These are phyloP conservation scores for Megalurothrips usitatus DNA, from an alignment of 2,888 invertebrate genomes.

Conservation along the genomic window DNA sequence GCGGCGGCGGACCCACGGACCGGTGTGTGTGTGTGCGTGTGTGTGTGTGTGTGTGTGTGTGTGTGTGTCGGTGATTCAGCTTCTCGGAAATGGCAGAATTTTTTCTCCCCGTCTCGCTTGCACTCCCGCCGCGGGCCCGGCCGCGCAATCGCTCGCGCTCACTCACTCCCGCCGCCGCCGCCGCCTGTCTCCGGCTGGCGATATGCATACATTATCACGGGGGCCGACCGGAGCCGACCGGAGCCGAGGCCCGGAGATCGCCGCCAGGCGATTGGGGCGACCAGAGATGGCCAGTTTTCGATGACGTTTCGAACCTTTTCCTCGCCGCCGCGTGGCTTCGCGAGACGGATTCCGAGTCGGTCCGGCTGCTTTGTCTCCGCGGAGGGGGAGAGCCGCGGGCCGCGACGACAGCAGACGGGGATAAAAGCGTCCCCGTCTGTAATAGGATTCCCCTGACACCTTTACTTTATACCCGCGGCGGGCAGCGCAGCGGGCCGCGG, in stretches of 20 bases:
- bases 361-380: background rate
- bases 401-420: too few relatives aligned
- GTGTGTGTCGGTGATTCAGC: background rate
- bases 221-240: too few relatives aligned
- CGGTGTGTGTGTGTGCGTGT: too few relatives aligned
- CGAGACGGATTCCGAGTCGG: background rate
- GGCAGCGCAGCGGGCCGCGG: background rate
- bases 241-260: background rate
- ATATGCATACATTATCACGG: background rate
- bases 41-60: too few relatives aligned
- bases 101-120: too few relatives aligned
- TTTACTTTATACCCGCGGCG: background rate
- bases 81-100: background rate
- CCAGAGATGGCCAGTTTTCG: background rate
- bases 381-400: background rate
- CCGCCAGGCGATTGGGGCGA: background rate
- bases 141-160: too few relatives aligned
- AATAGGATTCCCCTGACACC: background rate
- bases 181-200: background rate
- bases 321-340: too few relatives aligned
- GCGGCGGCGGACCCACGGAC: too few relatives aligned
- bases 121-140: too few relatives aligned
- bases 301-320: background rate
- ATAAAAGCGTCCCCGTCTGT: background rate
- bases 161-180: background rate